These are phyloP conservation scores for Synanthedon andrenaeformis DNA, from an alignment of 2,888 invertebrate genomes.

Conservation along the genomic window DNA sequence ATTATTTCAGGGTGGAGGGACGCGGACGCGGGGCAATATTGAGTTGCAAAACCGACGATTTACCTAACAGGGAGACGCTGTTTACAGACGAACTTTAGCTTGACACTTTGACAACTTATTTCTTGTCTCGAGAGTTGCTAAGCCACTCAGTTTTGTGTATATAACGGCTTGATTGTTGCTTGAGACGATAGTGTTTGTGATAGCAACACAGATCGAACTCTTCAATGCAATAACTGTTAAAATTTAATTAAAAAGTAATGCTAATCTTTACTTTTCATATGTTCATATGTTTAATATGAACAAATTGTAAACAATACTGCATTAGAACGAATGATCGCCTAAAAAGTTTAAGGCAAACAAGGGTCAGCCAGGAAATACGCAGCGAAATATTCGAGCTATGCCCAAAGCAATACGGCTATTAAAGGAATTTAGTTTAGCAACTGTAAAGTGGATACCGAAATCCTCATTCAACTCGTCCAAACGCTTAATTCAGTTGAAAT, in stretches of 20 bases:
- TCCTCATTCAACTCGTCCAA: conserved; percentile 57
- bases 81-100: conserved; percentile 59
- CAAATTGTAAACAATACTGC: not conserved
- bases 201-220: conserved; percentile 7
- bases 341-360: conserved; percentile 22
- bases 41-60: conserved; percentile 65
- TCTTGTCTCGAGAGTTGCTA: conserved; percentile 59
- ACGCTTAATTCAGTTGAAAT: conserved; percentile 63
- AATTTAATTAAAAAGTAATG: not conserved
- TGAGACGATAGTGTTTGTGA: conserved; percentile 26
- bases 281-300: not conserved
- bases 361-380: conserved; percentile 16
- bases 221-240: conserved; percentile 9
- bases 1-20: conserved; percentile 55
- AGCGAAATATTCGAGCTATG: conserved; percentile 37
- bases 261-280: not conserved
- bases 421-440: conserved; percentile 53
- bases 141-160: conserved; percentile 55
- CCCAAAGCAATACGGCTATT: conserved; percentile 38
- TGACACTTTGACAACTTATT: conserved; percentile 69
- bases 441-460: conserved; percentile 54
- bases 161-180: conserved; percentile 47
- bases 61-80: conserved; percentile 60
- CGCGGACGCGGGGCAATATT: conserved; percentile 49
- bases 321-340: conserved; percentile 9